These are phyloP conservation scores for Ophiothrix spiculata DNA, from an alignment of 35 echinoderm and acorn worm species.

Conservation along the genomic window DNA sequence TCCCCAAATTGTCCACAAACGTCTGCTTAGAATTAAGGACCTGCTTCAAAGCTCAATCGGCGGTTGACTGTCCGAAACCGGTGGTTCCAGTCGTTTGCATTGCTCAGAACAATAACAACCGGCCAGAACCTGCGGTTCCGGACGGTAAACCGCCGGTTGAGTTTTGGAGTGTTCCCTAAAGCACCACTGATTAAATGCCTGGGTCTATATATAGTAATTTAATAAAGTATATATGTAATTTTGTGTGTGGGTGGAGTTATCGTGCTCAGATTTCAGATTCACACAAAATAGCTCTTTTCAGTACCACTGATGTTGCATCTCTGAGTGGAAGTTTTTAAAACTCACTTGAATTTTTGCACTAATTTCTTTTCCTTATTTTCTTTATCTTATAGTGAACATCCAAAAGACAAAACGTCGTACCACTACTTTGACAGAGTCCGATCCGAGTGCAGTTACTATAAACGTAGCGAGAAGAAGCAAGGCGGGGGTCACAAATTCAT, in stretches of 20 bases:
- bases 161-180: too few species aligned
- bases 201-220: not conserved
- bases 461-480: slow-evolving; percentile 47
- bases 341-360: not conserved
- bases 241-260: not conserved
- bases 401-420: slow-evolving; percentile 62
- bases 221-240: not conserved
- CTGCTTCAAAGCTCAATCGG: too few species aligned
- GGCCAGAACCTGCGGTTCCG: too few species aligned
- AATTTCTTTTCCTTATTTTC: slow-evolving; percentile 7
- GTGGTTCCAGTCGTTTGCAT: too few species aligned
- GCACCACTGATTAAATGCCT: not conserved
- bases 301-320: not conserved
- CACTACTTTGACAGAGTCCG: slow-evolving; percentile 78
- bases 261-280: not conserved
- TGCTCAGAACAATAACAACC: too few species aligned
- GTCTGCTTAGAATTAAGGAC: too few species aligned
- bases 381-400: slow-evolving; percentile 68
- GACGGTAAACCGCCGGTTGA: too few species aligned
- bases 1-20: too few species aligned
- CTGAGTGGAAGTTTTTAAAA: not conserved
- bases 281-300: not conserved
- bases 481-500: slow-evolving; percentile 80
- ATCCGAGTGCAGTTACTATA: slow-evolving; percentile 80
- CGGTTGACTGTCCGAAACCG: too few species aligned